These are phyloP conservation scores for Patagioenas fasciata DNA, from an alignment of 2,113 vertebrate species.

Conservation along the genomic window DNA sequence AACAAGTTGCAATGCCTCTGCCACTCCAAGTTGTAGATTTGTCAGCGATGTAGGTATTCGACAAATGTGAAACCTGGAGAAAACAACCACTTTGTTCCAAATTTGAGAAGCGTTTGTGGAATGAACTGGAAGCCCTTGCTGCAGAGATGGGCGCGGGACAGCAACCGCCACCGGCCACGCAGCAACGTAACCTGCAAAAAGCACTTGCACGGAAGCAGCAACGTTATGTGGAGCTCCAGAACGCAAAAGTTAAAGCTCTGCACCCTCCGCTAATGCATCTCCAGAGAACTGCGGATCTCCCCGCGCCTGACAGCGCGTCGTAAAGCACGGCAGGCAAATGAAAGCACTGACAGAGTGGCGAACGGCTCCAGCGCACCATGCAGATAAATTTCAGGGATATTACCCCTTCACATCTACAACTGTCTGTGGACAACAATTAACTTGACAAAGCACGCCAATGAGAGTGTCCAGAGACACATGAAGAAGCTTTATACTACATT, in stretches of 20 bases:
- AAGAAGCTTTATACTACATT: slow-evolving; percentile 31
- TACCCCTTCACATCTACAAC: not conserved
- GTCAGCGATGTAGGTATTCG: not conserved
- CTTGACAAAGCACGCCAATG: slow-evolving; percentile 35
- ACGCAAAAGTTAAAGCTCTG: not conserved
- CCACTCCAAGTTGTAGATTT: not conserved
- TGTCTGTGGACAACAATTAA: slow-evolving; percentile 45
- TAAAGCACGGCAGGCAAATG: not conserved
- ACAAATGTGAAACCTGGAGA: not conserved
- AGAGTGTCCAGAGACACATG: slow-evolving; percentile 18
- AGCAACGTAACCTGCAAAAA: not conserved
- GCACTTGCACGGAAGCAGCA: no score
- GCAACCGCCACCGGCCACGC: fast-evolving
- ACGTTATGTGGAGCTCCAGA: fast-evolving
- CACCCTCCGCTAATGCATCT: not conserved
- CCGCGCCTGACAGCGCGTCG: not conserved
- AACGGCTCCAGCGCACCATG: not conserved
- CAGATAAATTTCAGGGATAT: slow-evolving; percentile 38
- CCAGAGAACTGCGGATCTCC: not conserved
- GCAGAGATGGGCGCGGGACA: not conserved
- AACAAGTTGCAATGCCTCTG: not conserved
- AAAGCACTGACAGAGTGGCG: not conserved
- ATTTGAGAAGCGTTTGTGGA: not conserved
- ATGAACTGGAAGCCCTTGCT: not conserved
- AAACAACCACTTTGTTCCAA: not conserved